Percentiles rank a stretch among this genome's conserved stretches.
Evolutionary conservation across 2,797 vertebrate species (phyloP).

Genomic region (Sparidentex hasta): DNA sequence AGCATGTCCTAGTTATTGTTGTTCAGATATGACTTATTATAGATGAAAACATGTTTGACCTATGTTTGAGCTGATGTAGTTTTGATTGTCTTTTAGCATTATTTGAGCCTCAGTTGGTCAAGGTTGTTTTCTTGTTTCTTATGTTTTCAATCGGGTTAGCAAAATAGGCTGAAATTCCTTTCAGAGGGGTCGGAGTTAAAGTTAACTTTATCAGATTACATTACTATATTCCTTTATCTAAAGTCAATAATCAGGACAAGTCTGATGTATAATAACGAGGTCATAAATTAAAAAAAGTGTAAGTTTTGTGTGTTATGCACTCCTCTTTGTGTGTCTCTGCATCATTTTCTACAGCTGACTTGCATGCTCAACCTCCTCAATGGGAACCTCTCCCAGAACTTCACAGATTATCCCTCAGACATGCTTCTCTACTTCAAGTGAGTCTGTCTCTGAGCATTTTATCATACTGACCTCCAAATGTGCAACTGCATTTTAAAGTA

Average conservation of each 20-base stretch:
- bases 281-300: not conserved
- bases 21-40: too few species aligned
- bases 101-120: too few species aligned
- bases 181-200: not conserved
- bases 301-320: not conserved
- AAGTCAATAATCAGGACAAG: not conserved
- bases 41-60: too few species aligned
- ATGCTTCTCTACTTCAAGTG: constrained; percentile 80
- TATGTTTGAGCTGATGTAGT: too few species aligned
- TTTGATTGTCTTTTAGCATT: too few species aligned
- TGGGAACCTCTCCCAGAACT: constrained; percentile 51
- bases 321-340: not conserved
- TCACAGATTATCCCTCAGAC: constrained; percentile 76
- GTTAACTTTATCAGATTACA: not conserved
- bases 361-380: constrained; percentile 79
- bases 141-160: too few species aligned
- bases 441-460: constrained; percentile 29
- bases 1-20: too few species aligned
- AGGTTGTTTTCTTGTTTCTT: too few species aligned
- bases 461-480: not conserved
- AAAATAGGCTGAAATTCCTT: too few species aligned
- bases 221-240: not conserved
- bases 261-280: not conserved
- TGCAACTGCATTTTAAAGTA: not conserved
- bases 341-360: constrained; percentile 68